A percentile compares a stretch with the other conserved stretches of the same genome.
Conservation (phyloP, 1,140 invertebrate species). For the Cotesia vestalis region DNA sequence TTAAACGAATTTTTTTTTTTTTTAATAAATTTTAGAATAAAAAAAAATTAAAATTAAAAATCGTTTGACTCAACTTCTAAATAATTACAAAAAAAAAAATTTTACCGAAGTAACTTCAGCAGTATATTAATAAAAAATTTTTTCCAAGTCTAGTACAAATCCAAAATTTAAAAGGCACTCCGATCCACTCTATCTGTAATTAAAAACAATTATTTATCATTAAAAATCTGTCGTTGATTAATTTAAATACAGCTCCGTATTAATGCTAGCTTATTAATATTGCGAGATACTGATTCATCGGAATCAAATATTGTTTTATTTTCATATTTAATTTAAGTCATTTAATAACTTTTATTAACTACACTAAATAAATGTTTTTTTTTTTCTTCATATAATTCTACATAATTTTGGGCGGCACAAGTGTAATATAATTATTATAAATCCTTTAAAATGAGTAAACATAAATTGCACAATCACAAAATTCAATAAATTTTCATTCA, state of each 20-base stretch:
- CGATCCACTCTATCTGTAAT: too few relatives aligned
- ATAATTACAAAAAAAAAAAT: too few relatives aligned
- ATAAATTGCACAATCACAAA: slow-evolving; percentile 29
- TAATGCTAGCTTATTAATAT: not conserved
- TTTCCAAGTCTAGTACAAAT: too few relatives aligned
- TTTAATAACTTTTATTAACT: slow-evolving; percentile 11
- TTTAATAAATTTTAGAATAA: too few relatives aligned
- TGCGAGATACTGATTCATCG: slow-evolving; percentile 6
- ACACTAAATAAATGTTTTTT: slow-evolving; percentile 10
- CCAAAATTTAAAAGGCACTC: too few relatives aligned
- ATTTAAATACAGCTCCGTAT: slow-evolving; percentile 8
- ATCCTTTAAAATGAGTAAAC: slow-evolving; percentile 28
- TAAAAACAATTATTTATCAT: too few relatives aligned
- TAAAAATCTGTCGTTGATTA: not conserved
- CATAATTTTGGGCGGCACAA: slow-evolving; percentile 33
- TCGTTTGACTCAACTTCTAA: too few relatives aligned
- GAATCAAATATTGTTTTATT: slow-evolving; percentile 13
- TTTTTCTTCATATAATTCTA: slow-evolving; percentile 26
- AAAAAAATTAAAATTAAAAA: too few relatives aligned
- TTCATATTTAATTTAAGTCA: not conserved
- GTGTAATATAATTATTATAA: slow-evolving; percentile 31
- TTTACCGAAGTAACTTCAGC: too few relatives aligned
- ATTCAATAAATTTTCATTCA: not conserved
- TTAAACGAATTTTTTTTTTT: too few relatives aligned
- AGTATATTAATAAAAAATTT: too few relatives aligned